Evolutionary conservation across 2,113 vertebrate genomes (phyloP), one percentile per base, ranked within the genome.

Genomic region (Potamarius usumacintae): DNA sequence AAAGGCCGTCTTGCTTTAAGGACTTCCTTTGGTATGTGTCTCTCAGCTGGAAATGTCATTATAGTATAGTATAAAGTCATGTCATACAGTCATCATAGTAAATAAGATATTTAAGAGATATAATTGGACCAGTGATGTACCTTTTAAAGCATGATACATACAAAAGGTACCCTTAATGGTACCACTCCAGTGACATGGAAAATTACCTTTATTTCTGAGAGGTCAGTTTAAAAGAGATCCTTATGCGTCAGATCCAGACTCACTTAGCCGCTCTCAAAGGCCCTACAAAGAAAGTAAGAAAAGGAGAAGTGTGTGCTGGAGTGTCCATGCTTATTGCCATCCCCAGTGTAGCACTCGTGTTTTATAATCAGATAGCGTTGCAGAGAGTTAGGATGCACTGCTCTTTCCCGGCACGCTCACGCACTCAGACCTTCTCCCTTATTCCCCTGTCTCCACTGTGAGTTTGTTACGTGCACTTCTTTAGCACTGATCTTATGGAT

Each of bases 361-460:
- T 91, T 93, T 90, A 94, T 92, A 92, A 92, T 92, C 88, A 90
- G 22, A 81, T 85, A 27, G 30, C 71, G 53, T 91, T 88, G n/a
- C 88, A 82, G 14, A 84, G 83, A 83, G 86, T 52, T 86, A 91
- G 90, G 90, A 72, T 74, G 50, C 67, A 6, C 80, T 30, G 20
- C 80, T 74, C 80, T 50, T 50, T 69, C 85, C 27, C 42, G 48
- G 9, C 42, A 77, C 71, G n/a, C 71, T 20, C 83, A 74, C 83
- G 52, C 20, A 42, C 30, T 20, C 78, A 81, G 27, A 18, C 27
- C 48, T 30, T 71, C 50, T 30, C 50, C 2, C 83, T 48, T 58
- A 58, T 27, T 74, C 69, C 67, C 69, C 22, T 25, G 27, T 57
- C 67, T 72, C 67, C 83, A 25, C 65, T 60, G 69, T 58, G 69